Percentiles rank a stretch among this genome's conserved stretches.
Conservation (phyloP, 2,888 invertebrate species). For the Apamea anceps region DNA sequence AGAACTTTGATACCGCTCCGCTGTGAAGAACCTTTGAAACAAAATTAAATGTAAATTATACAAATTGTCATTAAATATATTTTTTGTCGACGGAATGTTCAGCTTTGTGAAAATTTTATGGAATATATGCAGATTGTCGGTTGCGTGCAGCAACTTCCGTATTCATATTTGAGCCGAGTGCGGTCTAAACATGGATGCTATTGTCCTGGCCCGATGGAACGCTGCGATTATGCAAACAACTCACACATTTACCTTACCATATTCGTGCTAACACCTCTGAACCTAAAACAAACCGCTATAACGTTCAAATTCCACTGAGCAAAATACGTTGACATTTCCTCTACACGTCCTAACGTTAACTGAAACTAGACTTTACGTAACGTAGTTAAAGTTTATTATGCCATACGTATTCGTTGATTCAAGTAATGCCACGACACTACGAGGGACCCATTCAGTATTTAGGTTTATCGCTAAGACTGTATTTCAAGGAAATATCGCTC, state of each 20-base stretch:
- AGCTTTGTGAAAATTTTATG: conserved; percentile 27
- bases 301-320: conserved; percentile 45
- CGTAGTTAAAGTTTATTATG: conserved; percentile 43
- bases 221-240: conserved; percentile 64
- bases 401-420: conserved; percentile 30
- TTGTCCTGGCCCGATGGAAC: conserved; percentile 61
- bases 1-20: conserved; percentile 18
- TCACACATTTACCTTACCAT: conserved; percentile 44
- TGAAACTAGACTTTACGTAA: conserved; percentile 48
- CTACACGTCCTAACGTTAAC: conserved; percentile 7
- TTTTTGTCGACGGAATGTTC: conserved; percentile 26
- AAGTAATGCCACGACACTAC: conserved; percentile 40
- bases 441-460: conserved; percentile 57
- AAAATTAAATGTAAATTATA: conserved; percentile 41
- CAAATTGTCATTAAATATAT: conserved; percentile 41
- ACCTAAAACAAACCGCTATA: conserved; percentile 20
- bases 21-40: conserved; percentile 31
- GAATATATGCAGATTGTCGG: conserved; percentile 45
- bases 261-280: conserved; percentile 27
- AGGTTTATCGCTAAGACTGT: conserved; percentile 60
- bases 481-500: conserved; percentile 50
- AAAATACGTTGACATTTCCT: conserved; percentile 38
- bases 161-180: conserved; percentile 62
- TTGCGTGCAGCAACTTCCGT: conserved; percentile 46
- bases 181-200: conserved; percentile 55